These are phyloP conservation scores for Andricus grossulariae DNA, from an alignment of 1,140 invertebrate species.

Conservation along the genomic window DNA sequence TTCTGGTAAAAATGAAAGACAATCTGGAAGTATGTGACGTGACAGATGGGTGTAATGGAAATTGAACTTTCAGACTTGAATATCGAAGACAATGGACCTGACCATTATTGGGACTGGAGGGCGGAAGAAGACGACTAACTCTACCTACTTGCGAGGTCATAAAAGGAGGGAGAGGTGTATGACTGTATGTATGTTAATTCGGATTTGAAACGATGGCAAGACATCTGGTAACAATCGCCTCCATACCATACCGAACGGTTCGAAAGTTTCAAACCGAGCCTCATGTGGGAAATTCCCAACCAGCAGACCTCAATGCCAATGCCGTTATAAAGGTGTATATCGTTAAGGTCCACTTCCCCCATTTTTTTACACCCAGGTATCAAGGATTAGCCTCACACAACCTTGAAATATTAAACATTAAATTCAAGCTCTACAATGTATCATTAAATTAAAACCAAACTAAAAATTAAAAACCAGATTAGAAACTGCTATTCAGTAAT, in stretches of 20 bases:
- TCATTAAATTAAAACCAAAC: too few relatives aligned
- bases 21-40: too few relatives aligned
- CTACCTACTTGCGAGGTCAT: not conserved
- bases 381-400: not conserved
- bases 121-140: not conserved
- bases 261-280: not conserved
- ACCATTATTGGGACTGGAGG: not conserved
- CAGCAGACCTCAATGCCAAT: conserved; percentile 14
- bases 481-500: too few relatives aligned
- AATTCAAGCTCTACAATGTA: too few relatives aligned
- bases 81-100: not conserved
- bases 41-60: too few relatives aligned
- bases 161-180: not conserved
- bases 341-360: not conserved
- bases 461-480: too few relatives aligned
- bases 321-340: conserved; percentile 8
- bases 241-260: not conserved
- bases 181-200: not conserved
- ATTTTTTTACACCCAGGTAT: not conserved
- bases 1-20: too few relatives aligned
- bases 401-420: too few relatives aligned
- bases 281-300: conserved; percentile 23
- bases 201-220: not conserved
- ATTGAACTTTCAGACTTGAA: not conserved
- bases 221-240: not conserved